Evolutionary conservation across 2,888 invertebrate species (phyloP), one percentile per base, ranked within the genome.

Genomic region (Drosophila cognata): DNA sequence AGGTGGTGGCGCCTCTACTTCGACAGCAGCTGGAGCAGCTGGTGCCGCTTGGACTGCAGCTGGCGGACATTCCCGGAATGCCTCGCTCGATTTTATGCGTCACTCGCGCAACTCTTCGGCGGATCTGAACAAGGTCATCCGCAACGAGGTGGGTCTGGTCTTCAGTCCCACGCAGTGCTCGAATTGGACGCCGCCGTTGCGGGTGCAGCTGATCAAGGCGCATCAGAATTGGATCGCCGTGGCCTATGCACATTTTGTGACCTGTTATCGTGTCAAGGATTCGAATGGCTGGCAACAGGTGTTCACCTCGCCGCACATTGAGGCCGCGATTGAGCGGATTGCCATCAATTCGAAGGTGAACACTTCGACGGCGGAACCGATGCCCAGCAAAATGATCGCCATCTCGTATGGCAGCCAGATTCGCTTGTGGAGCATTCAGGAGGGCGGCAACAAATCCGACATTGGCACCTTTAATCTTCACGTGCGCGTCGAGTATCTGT

Each of bases 171-270:
- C 94, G 4, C 83, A 92, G 8, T 88, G 85, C 50, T 91, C 92
- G 0, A 91, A 93, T 53, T 97, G 97, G 97, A 95, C 96, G 8
- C 98, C 98, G 92, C 97, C 97, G 51, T 93, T 97, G 90, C 95
- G 98, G 87, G 98, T 98, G 46, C 97, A 98, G 94, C 97, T 98
- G 59, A 97, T 99, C 82, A 97, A 98, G 92, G 99, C 99, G 5
- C 99, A 99, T 94, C 98, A 99, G 93, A 99, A 99, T 92, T 99
- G 99, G 97, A 97, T 99, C 77, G 98, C 97, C 29, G 98, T 98
- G 29, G 99, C 98, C 0, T 99, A 99, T 93, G 97, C 98, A 67
- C 98, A 99, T 94, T 98, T 98, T 94, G 97, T 99, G 29, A 97
- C 97, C 70, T 98, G 99, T 91, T 99, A 98, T 77, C 85, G 99